Percentiles rank a stretch among this genome's conserved stretches.
Conservation (phyloP, 2,888 invertebrate species). For the Agrilus mali region DNA sequence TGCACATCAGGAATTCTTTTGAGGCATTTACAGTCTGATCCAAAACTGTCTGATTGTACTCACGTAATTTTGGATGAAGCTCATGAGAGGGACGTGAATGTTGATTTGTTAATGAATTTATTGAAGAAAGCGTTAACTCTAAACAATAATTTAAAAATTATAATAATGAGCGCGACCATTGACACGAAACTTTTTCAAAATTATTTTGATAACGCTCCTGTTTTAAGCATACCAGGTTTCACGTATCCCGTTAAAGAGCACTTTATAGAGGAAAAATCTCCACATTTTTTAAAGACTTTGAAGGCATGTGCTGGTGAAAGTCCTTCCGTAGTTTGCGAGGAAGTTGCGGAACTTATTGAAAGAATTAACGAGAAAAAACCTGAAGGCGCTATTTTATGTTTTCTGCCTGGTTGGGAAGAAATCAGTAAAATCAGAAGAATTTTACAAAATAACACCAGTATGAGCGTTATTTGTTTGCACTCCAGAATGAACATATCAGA, state of each 20-base stretch:
- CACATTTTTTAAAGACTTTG: constrained; percentile 29
- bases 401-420: constrained; percentile 65
- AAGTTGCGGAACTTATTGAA: constrained; percentile 37
- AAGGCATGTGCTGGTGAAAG: constrained; percentile 26
- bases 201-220: constrained; percentile 35
- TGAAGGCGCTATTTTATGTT: constrained; percentile 59
- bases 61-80: constrained; percentile 65
- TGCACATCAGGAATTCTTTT: constrained; percentile 51
- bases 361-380: constrained; percentile 44
- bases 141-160: constrained; percentile 44
- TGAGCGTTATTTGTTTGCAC: constrained; percentile 28
- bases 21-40: constrained; percentile 33
- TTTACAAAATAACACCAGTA: constrained; percentile 29
- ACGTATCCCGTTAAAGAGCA: constrained; percentile 46
- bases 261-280: constrained; percentile 41
- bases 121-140: constrained; percentile 40
- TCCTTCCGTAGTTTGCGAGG: constrained; percentile 38
- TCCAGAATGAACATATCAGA: constrained; percentile 44
- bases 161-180: constrained; percentile 65
- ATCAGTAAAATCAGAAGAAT: constrained; percentile 41
- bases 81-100: constrained; percentile 58
- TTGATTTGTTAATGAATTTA: constrained; percentile 49
- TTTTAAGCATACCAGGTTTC: constrained; percentile 37
- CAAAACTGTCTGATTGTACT: constrained; percentile 40
- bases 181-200: constrained; percentile 47